These are phyloP conservation scores for Arrhamphus sclerolepis DNA, from an alignment of 2,797 vertebrate species.

Conservation along the genomic window DNA sequence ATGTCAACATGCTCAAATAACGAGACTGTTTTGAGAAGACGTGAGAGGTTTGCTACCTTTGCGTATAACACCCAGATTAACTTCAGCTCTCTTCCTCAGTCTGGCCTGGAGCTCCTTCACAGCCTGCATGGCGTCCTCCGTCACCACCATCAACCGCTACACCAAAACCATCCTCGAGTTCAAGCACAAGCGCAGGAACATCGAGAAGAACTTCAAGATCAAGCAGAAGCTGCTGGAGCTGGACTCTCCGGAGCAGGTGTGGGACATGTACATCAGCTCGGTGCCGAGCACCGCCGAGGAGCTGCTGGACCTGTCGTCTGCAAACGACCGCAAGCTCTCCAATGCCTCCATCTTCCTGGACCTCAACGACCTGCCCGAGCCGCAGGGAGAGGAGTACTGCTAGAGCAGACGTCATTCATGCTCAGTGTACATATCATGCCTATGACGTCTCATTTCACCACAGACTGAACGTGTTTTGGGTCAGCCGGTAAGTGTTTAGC, in stretches of 20 bases:
- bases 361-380: conserved; percentile 72
- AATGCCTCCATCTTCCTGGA: conserved; percentile 83
- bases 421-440: too few relatives aligned
- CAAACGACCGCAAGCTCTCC: conserved; percentile 79
- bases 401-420: conserved; percentile 45
- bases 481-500: too few relatives aligned
- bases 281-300: conserved; percentile 84
- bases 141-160: conserved; percentile 90
- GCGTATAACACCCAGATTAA: neutral
- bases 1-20: too few relatives aligned
- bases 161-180: conserved; percentile 90
- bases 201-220: conserved; percentile 89
- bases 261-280: conserved; percentile 90
- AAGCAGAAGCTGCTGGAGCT: conserved; percentile 85
- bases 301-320: conserved; percentile 77
- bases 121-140: conserved; percentile 91
- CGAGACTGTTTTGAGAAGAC: neutral
- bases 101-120: conserved; percentile 93
- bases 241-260: conserved; percentile 85
- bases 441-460: too few relatives aligned
- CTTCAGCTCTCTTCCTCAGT: conserved; percentile 71
- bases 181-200: conserved; percentile 88
- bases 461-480: too few relatives aligned
- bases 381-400: conserved; percentile 78
- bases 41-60: neutral